phyloP scores from a whole-genome alignment of 1,140 invertebrate species.

The Saccostrea cuccullata region DNA sequence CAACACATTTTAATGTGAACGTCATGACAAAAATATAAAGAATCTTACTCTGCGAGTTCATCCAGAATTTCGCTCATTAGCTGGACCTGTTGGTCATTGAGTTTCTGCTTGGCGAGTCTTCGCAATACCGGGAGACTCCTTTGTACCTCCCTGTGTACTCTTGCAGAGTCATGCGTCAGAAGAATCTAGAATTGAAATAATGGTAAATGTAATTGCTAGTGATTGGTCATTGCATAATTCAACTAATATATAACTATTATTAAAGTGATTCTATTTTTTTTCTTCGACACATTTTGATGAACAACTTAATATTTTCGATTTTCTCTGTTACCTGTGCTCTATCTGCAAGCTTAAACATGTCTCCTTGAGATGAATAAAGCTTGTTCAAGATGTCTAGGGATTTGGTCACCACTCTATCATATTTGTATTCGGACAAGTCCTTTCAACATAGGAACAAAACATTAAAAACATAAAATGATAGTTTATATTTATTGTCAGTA shows the following conservation, averaged over 20 bases:
- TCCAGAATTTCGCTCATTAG: constrained; percentile 75
- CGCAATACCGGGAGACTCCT: constrained; percentile 71
- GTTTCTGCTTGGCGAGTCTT: constrained; percentile 72
- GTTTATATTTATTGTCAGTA: neutral
- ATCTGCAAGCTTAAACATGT: constrained; percentile 75
- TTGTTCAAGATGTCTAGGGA: constrained; percentile 75
- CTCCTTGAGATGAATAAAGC: constrained; percentile 75
- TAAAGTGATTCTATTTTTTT: no score
- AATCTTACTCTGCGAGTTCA: constrained; percentile 73
- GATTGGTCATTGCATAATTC: no score
- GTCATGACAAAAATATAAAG: no score
- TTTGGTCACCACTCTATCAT: constrained; percentile 76
- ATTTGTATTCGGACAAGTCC: constrained; percentile 76
- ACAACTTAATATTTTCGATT: neutral
- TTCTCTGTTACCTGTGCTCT: constrained; percentile 71
- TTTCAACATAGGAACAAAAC: constrained; percentile 50
- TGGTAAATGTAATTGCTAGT: no score
- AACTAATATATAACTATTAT: no score
- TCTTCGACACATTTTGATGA: no score
- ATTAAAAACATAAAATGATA: neutral
- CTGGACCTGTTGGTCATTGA: constrained; percentile 76
- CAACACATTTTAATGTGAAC: no score
- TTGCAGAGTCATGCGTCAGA: constrained; percentile 72
- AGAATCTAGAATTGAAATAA: constrained; percentile 64
- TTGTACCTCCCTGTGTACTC: constrained; percentile 74